Evolutionary conservation across 2,797 vertebrate genomes (phyloP).

Genomic region (Tangara arthus): DNA sequence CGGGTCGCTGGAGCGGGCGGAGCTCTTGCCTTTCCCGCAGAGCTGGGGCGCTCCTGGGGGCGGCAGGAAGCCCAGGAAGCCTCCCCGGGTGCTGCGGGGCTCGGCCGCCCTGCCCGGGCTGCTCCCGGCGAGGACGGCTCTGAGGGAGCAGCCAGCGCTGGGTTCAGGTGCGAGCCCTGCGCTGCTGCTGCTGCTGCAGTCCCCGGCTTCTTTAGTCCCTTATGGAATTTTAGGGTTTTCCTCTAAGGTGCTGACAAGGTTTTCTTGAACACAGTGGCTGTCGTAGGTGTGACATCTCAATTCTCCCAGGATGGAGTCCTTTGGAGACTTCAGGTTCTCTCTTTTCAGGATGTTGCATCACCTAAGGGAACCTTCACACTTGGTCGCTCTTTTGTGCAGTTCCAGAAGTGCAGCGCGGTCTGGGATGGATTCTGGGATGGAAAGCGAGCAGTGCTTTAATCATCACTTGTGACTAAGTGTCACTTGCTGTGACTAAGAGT

Average conservation of each 20-base stretch:
- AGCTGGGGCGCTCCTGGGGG: background rate
- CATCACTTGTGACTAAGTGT: conserved; percentile 5
- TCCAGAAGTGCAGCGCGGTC: background rate
- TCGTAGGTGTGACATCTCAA: background rate
- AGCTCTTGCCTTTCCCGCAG: background rate
- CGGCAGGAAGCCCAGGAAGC: background rate
- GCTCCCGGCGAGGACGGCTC: background rate
- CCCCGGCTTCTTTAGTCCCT: too few species aligned
- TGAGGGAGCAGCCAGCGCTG: background rate
- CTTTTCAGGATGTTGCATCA: rapidly evolving
- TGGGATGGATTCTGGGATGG: background rate
- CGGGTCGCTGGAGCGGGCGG: background rate
- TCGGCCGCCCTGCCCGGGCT: background rate
- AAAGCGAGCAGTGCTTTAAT: background rate
- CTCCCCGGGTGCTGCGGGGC: background rate
- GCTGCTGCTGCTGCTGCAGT: background rate
- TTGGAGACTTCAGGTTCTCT: background rate
- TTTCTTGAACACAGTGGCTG: rapidly evolving
- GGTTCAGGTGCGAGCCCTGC: background rate
- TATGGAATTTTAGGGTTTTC: background rate
- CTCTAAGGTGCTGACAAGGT: background rate
- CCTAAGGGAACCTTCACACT: background rate
- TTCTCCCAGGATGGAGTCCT: background rate
- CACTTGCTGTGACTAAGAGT: conserved; percentile 16
- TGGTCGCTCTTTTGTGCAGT: background rate